Percentiles rank a stretch among this genome's conserved stretches.
Evolutionary conservation across 2,113 vertebrate species (phyloP).

Genomic region (Phyllopteryx taeniolatus): DNA sequence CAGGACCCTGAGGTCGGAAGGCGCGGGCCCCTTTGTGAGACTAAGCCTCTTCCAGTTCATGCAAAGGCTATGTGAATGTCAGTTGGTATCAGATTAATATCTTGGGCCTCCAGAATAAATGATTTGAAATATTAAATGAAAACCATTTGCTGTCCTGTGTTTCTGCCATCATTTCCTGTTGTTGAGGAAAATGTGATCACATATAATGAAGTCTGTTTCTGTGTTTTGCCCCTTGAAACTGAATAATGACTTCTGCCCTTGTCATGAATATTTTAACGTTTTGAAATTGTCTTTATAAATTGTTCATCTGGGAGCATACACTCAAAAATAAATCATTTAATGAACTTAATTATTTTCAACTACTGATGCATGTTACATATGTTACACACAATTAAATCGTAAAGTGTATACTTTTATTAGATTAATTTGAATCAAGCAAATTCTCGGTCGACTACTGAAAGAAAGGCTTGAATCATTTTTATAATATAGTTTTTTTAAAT

Average conservation of each 20-base stretch:
- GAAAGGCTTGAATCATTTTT: too few species aligned
- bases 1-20: constrained; percentile 32
- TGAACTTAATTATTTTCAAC: background rate
- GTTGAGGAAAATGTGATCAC: background rate
- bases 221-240: background rate
- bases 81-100: background rate
- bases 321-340: constrained; percentile 11
- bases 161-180: background rate
- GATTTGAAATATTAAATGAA: background rate
- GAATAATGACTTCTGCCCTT: background rate
- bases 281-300: background rate
- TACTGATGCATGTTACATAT: background rate
- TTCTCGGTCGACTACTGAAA: too few species aligned
- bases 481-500: too few species aligned
- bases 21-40: constrained; percentile 19
- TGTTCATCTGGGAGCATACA: background rate
- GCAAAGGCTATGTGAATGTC: constrained; percentile 12
- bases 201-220: background rate
- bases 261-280: background rate
- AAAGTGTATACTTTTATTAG: too few species aligned
- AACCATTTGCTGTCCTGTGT: background rate
- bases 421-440: too few species aligned
- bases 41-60: constrained; percentile 27
- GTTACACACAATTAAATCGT: background rate
- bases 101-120: constrained; percentile 1